Evolutionary conservation across 92 coral and sea anemone genomes (phyloP), one percentile per base, ranked within the genome.

Genomic region (Phymanthus crucifer): DNA sequence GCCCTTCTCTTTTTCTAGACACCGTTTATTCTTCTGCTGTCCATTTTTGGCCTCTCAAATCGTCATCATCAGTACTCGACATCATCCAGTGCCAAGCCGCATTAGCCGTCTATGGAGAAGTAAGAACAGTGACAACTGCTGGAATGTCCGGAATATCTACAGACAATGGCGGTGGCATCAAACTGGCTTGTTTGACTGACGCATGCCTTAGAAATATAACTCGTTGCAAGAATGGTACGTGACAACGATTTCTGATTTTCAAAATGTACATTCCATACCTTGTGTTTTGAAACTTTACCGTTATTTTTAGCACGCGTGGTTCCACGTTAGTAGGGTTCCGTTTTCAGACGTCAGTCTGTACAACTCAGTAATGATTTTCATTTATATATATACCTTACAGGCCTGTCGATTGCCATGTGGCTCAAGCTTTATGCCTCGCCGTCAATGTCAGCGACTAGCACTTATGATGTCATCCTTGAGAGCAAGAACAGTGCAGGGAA

Each of bases 31-130:
- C 38, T 32, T 40, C 58, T 27, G 74, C 75, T 1, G 66, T 38
- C 2, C 75, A 79, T 70, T 50, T 43, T 75, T 69, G 77, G 75
- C 77, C 77, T n/a, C 58, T 69, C 19, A n/a, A n/a, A 29, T 69
- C 77, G 6, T 79, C 70, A 8, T 81, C 79, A 11, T 54, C 58
- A 58, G 12, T 75, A 50, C 34, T 69, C 13, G 73, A 54, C 32
- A 69, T 73, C 2, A 73, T 81, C 40, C 57, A 47, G 46, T 72
- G 77, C 36, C 57, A 54, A 38, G 72, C 73, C 17, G 65, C 58
- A 35, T 21, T 77, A 2, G 17, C 61, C 29, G 57, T 77, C 3
- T 21, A 64, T 36, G 52, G 56, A 10, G 36, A n/a, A 61, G 26
- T 65, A 8, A 14, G 35, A 0, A 64, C 71, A 5, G 23, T 64